Percentiles rank a stretch among this genome's conserved stretches.
Evolutionary conservation across 2,797 vertebrate species (phyloP).

Genomic region (Acipenser oxyrinchus): DNA sequence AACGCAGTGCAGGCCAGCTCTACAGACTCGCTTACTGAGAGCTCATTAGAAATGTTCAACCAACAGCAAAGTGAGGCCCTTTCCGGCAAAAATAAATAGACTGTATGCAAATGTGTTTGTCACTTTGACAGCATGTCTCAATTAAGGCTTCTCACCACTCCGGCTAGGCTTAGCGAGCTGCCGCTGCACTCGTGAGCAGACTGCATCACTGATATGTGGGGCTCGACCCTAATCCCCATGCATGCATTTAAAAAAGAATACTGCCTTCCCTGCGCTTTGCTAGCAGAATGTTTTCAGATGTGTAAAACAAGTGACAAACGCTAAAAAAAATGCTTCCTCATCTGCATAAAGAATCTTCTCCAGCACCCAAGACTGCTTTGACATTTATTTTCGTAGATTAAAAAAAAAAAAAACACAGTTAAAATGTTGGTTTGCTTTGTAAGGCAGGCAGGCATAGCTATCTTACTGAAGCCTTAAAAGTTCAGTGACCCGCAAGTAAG

Average conservation of each 20-base stretch:
- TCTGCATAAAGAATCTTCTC: constrained; percentile 13
- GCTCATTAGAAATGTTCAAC: constrained; percentile 85
- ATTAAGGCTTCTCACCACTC: constrained; percentile 75
- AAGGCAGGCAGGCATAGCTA: not conserved
- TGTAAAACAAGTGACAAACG: constrained; percentile 60
- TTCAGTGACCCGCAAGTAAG: not conserved
- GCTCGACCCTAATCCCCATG: constrained; percentile 59
- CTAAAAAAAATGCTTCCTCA: constrained; percentile 27
- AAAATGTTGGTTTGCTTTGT: not conserved
- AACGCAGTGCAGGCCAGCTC: constrained; percentile 54
- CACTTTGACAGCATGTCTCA: constrained; percentile 96
- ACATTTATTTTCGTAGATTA: not conserved
- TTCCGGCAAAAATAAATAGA: constrained; percentile 74
- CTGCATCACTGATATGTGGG: constrained; percentile 70
- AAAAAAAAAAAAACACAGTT: not conserved
- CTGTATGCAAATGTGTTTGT: constrained; percentile 95
- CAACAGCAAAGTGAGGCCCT: constrained; percentile 68
- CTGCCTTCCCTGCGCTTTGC: constrained; percentile 47
- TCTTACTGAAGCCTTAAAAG: not conserved
- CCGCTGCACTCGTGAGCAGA: constrained; percentile 56
- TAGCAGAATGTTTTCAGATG: constrained; percentile 56
- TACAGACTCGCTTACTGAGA: constrained; percentile 66
- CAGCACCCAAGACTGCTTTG: not conserved
- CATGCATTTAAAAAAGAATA: constrained; percentile 55
- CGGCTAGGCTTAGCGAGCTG: constrained; percentile 56